A percentile compares a stretch with the other conserved stretches of the same genome.
phyloP scores from a whole-genome alignment of 2,797 vertebrate genomes.

The Lithobates sylvaticus region DNA sequence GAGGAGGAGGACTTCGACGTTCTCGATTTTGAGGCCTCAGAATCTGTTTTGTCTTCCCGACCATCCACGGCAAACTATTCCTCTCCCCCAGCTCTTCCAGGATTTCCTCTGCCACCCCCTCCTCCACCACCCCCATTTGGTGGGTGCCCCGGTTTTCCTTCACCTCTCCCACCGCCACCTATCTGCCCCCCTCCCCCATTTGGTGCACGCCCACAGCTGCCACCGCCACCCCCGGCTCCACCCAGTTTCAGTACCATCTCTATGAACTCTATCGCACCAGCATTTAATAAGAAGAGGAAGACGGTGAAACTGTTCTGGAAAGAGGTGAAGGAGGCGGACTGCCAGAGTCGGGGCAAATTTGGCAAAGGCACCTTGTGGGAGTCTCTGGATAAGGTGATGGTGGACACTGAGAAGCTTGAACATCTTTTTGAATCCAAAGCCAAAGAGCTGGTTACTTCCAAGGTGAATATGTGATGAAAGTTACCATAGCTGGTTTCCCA shows the following conservation, averaged over 20 bases:
- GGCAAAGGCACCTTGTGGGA: conserved; percentile 91
- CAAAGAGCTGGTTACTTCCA: conserved; percentile 85
- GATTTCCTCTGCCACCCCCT: conserved; percentile 67
- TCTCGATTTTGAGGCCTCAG: conserved; percentile 77
- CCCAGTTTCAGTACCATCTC: conserved; percentile 59
- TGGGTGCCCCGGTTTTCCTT: conserved; percentile 64
- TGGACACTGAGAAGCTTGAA: conserved; percentile 88
- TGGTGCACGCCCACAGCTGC: conserved; percentile 25
- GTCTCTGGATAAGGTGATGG: conserved; percentile 84
- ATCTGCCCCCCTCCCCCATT: conserved; percentile 63
- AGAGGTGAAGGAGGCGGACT: conserved; percentile 85
- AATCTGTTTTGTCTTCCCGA: conserved; percentile 64
- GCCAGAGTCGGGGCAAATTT: conserved; percentile 79
- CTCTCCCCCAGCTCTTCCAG: conserved; percentile 62
- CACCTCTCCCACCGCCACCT: conserved; percentile 61
- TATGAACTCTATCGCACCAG: conserved; percentile 62
- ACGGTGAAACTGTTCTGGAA: conserved; percentile 96
- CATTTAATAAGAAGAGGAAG: conserved; percentile 83
- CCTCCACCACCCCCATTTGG: conserved; percentile 62
- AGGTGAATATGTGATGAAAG: conserved; percentile 75
- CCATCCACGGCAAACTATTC: conserved; percentile 55
- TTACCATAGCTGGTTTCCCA: too few species aligned
- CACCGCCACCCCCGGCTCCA: conserved; percentile 71
- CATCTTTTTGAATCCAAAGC: conserved; percentile 94
- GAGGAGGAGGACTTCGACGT: conserved; percentile 93